Conservation (phyloP, 2,797 vertebrate genomes). For the Glossophaga mutica region DNA sequence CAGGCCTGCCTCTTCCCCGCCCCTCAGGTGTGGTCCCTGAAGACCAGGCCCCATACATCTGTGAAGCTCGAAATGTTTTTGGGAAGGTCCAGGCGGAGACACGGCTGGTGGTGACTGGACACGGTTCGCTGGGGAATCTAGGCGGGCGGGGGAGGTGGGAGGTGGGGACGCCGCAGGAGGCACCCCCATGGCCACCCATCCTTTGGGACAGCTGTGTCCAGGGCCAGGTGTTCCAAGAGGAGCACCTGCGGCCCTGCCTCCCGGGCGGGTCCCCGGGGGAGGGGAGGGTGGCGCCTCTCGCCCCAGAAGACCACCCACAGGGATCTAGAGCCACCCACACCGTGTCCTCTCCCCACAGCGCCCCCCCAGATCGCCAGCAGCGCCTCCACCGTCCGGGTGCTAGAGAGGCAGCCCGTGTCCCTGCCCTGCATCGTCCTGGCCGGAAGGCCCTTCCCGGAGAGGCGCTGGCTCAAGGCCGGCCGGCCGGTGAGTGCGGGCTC, state of each 20-base stretch:
- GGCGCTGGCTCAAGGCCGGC: conserved; percentile 89
- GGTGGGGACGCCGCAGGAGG: neutral
- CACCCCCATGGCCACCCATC: rapidly evolving
- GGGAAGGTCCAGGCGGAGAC: conserved; percentile 86
- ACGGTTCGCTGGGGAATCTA: conserved; percentile 82
- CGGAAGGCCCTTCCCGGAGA: conserved; percentile 88
- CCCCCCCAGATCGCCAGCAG: conserved; percentile 88
- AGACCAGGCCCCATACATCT: conserved; percentile 89
- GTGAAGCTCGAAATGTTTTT: conserved; percentile 90
- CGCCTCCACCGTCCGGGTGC: conserved; percentile 80
- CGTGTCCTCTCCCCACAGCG: conserved; percentile 67
- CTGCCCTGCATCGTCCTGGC: conserved; percentile 91
- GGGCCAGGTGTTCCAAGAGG: neutral
- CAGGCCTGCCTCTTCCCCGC: neutral
- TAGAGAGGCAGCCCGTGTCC: conserved; percentile 86
- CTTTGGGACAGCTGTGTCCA: neutral
- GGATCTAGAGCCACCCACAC: rapidly evolving
- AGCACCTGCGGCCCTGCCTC: neutral
- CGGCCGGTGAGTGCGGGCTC: conserved; percentile 82
- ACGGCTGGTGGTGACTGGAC: conserved; percentile 87
- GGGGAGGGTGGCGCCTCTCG: neutral
- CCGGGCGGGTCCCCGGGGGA: neutral
- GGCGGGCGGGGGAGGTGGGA: neutral
- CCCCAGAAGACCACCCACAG: neutral
- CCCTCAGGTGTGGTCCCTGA: conserved; percentile 86